A percentile compares a stretch with the other conserved stretches of the same genome.
Conservation (phyloP, 1,140 invertebrate genomes). For the Drosophila equinoxialis region DNA sequence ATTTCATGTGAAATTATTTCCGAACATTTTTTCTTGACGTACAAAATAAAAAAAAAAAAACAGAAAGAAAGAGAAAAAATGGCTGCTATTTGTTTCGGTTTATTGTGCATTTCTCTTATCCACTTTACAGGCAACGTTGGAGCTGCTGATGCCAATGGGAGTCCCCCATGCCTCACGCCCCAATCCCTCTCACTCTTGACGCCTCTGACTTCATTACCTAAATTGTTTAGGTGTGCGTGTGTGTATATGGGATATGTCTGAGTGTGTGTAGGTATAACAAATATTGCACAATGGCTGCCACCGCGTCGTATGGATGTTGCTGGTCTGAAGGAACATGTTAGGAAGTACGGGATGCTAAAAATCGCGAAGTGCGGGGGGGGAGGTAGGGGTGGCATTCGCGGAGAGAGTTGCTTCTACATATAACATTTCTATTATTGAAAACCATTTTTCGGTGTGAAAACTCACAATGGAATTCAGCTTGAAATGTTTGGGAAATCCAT, state of each 20-base stretch:
- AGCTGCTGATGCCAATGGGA: conserved; percentile 15
- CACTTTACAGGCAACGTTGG: conserved; percentile 46
- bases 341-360: conserved; percentile 7
- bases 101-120: conserved; percentile 59
- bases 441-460: conserved; percentile 40
- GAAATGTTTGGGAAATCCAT: conserved; percentile 24
- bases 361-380: conserved; percentile 5
- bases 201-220: conserved; percentile 60
- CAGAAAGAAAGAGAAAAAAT: conserved; percentile 32
- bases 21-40: conserved; percentile 41
- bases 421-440: conserved; percentile 54
- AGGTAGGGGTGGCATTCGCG: too few relatives aligned
- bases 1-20: conserved; percentile 67
- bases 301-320: not conserved
- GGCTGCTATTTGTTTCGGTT: conserved; percentile 58
- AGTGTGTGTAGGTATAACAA: conserved; percentile 46
- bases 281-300: conserved; percentile 49
- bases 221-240: conserved; percentile 52
- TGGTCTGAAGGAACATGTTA: conserved; percentile 13
- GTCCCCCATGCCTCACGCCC: not conserved
- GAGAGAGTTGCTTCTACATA: not conserved
- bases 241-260: not conserved
- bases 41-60: conserved; percentile 19
- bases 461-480: conserved; percentile 23
- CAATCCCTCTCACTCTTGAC: conserved; percentile 18